Base-by-base conservation (phyloP, 2,113 vertebrate species). In the Syrrhaptes paradoxus region DNA sequence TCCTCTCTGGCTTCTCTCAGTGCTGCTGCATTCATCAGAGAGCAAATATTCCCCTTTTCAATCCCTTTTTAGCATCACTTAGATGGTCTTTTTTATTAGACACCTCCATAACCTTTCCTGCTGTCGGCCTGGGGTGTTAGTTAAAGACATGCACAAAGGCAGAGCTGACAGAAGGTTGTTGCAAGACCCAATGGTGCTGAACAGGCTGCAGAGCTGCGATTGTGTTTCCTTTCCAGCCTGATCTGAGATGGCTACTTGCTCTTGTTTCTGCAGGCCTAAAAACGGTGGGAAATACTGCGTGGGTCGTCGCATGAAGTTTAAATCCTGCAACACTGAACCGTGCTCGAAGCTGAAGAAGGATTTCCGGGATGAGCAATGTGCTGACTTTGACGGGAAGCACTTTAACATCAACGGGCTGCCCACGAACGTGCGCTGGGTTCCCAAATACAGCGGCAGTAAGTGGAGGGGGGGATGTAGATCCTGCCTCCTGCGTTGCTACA, bases 381-480 rank as follows among this genome's bases (percentile, higher is more conserved):
- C 99, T 0, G 97, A 98, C 45, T 99, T 99, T 3, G 99, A 99
- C 0, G 99, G 99, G 91, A 99, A 99, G 63, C 99, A 99, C 97
- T 99, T 99, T 80, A 99, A 99, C 98, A 99, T 99, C 98, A 99
- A 99, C 13, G 99, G 99, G 89, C 98, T 99, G 97, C 99, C 98
- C 97, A 98, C 99, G 0, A 99, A 98, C 2, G 99, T 99, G 92
- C 99, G 99, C 98, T 99, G 99, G 99, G 99, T 99, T 70, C 99
- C 99, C 81, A 99, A 99, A 67, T 99, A 99, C 97, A 99, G 99
- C 20, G 99, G 99, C 98, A 99, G 99, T 99, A 97, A 99, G 99
- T 98, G 68, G 7, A 19, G 7, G 5, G 29, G 9, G 36, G 6
- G 22, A 46, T 7, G 32, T n/a, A 22, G 46, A 3, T 34, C 41